Base-by-base conservation (phyloP, 2,797 vertebrate species). In the Aulostomus chinensis region DNA sequence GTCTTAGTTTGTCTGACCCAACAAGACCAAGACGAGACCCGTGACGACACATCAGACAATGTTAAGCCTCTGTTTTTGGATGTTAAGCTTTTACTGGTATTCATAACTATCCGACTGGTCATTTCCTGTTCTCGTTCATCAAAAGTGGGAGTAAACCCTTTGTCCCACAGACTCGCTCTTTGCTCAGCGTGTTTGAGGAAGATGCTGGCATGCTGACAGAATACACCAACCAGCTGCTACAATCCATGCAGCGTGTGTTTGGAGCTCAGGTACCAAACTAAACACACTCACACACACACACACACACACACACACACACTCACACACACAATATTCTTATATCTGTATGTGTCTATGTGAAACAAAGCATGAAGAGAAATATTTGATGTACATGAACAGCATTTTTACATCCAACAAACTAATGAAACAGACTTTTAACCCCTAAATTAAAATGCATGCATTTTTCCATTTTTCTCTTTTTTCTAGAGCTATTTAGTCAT, bases 101-200 rank as follows among this genome's bases (percentile, higher is more conserved):
- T n/a, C n/a, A n/a, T n/a, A n/a, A n/a, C n/a, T n/a, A n/a, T n/a
- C n/a, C n/a, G n/a, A n/a, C n/a, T n/a, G n/a, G n/a, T n/a, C n/a
- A n/a, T n/a, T n/a, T n/a, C n/a, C n/a, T n/a, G n/a, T n/a, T n/a
- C n/a, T n/a, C n/a, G n/a, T n/a, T n/a, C n/a, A n/a, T n/a, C n/a
- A n/a, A n/a, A n/a, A n/a, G n/a, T n/a, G n/a, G n/a, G 26, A 57
- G 12, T 50, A 9, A 1, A 7, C 33, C 20, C 68, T 50, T 35
- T 58, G 37, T 39, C 1, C 52, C 37, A 4, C 87, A 99, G 97
- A 95, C 95, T 41, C 95, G 97, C 26, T 98, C 97, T 30, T 79
- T 99, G 84, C 93, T 99, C 68, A 99, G 97, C 18, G 97, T 99
- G 5, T 99, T 99, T 88, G 97, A 99, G 62, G 97, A 99, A 76